These are phyloP conservation scores for Pedionomus torquatus DNA, from an alignment of 2,113 vertebrate species.

Conservation along the genomic window DNA sequence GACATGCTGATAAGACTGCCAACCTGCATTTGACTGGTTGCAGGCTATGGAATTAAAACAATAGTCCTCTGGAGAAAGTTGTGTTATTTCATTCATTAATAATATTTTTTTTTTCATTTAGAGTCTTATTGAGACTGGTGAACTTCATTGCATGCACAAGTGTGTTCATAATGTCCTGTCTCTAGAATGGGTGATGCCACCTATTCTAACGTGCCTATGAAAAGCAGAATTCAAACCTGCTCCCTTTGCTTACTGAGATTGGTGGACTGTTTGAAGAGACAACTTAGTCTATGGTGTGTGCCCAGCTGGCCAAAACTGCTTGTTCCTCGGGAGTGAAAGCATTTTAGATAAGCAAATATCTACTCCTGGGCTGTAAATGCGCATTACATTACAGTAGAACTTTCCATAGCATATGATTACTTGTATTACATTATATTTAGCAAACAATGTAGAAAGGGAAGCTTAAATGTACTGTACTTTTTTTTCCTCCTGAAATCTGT, in stretches of 20 bases:
- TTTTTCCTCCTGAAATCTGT: slow-evolving; percentile 23
- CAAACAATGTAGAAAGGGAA: background rate
- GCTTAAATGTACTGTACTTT: slow-evolving; percentile 16
- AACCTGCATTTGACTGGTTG: background rate
- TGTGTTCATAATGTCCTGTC: background rate
- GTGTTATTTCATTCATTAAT: background rate
- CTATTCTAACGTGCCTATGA: background rate
- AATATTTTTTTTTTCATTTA: background rate
- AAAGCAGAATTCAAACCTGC: background rate
- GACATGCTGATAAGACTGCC: background rate
- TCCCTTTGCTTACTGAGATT: background rate
- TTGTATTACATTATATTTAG: slow-evolving; percentile 23
- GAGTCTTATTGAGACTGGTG: background rate
- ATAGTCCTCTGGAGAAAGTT: background rate
- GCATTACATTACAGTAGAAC: background rate
- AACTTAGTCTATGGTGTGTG: background rate
- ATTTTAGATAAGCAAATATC: background rate
- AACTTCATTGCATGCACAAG: background rate
- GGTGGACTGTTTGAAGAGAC: background rate
- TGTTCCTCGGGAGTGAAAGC: background rate
- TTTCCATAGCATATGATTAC: background rate
- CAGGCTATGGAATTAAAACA: background rate
- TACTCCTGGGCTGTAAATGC: background rate
- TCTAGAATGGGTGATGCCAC: background rate
- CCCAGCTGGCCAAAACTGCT: background rate